A percentile compares a stretch with the other conserved stretches of the same genome.
Conservation (phyloP, 2,888 invertebrate species). For the Epiblema foenella region DNA sequence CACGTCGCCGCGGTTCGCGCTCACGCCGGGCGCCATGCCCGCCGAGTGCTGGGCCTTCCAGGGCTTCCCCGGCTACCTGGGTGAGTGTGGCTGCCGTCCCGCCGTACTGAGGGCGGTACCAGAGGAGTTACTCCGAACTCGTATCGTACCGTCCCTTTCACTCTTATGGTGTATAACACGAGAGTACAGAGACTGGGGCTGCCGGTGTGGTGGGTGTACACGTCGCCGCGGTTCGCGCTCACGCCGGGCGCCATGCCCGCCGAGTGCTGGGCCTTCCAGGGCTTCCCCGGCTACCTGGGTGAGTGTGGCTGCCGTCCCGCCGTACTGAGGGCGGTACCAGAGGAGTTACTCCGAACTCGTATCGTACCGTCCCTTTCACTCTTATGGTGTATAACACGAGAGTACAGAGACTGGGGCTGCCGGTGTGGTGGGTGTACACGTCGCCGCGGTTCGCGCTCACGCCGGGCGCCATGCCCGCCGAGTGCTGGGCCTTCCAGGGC, state of each 20-base stretch:
- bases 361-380: too few species aligned
- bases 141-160: too few species aligned
- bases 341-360: too few species aligned
- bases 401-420: constrained; percentile 94
- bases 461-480: constrained; percentile 93
- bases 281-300: constrained; percentile 92
- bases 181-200: constrained; percentile 94
- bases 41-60: constrained; percentile 99
- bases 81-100: constrained; percentile 60
- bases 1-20: constrained; percentile 94
- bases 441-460: constrained; percentile 96
- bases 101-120: too few species aligned
- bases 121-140: too few species aligned
- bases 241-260: constrained; percentile 94
- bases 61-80: constrained; percentile 92
- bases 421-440: constrained; percentile 93
- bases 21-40: constrained; percentile 93
- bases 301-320: constrained; percentile 45
- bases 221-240: constrained; percentile 95
- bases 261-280: constrained; percentile 98
- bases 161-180: too few species aligned
- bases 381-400: too few species aligned
- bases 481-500: constrained; percentile 99
- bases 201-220: constrained; percentile 94
- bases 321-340: too few species aligned